Evolutionary conservation across 2,113 vertebrate species (phyloP), one percentile per base, ranked within the genome.

Genomic region (Penelope pileata): DNA sequence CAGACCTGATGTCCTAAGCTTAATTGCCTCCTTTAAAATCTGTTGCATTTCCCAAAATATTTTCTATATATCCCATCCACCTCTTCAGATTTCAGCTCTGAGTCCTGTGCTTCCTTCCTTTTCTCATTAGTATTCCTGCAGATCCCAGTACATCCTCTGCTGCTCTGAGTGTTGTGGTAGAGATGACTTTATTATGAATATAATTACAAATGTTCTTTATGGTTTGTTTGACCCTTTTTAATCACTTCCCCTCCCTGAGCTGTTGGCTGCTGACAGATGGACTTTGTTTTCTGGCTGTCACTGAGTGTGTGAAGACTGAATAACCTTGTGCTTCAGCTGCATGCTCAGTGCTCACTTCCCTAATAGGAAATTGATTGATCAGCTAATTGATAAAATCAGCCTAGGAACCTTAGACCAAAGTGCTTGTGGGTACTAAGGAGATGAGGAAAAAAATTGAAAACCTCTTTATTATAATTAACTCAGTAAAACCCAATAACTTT

Each of bases 141-240:
- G 19, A 56, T 51, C 19, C 13, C 48, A 15, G 34, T 40, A 17
- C 47, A 50, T 26, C 10, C 36, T 64, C 47, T n/a, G 34, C 48
- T 42, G 60, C 16, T 48, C 76, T 11, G 76, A 60, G 29, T 88
- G 64, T 48, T 64, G 30, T 70, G 34, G 47, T 75, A 80, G 91
- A 80, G 78, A 86, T 83, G 58, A 77, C 59, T 91, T 94, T 70
- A 86, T 91, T 91, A 50, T 72, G 26, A 93, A 88, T 83, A 68
- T 42, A 80, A 16, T 83, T 93, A 67, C 24, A 43, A 43, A 45
- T 81, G 66, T 70, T 91, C 34, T 81, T 88, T 90, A 68, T 96
- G 51, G 32, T 54, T 91, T 95, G 19, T 83, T 88, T 96, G 85
- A 86, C 76, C 88, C 69, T 86, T 81, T 90, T 91, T 15, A 87